Conservation (phyloP, 2,888 invertebrate genomes). For the Xanthostigma xanthostigma region DNA sequence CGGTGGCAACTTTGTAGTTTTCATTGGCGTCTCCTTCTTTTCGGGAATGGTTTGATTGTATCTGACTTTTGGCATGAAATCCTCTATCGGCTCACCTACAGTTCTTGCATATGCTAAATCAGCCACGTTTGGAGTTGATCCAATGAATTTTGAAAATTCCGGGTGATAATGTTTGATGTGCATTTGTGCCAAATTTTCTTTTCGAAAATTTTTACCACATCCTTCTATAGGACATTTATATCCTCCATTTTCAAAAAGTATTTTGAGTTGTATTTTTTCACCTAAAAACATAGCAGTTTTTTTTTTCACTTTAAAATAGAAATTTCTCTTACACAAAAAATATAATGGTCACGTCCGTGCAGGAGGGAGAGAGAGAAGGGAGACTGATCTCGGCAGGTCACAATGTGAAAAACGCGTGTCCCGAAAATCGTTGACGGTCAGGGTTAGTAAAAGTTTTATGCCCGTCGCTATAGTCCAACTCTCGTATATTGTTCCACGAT, state of each 20-base stretch:
- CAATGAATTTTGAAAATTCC: constrained; percentile 58
- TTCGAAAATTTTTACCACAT: constrained; percentile 80
- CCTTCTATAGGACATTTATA: constrained; percentile 63
- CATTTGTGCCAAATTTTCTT: constrained; percentile 80
- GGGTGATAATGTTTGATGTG: constrained; percentile 91
- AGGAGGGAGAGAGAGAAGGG: no score
- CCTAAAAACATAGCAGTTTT: not conserved
- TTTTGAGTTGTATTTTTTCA: constrained; percentile 19
- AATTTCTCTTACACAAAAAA: no score
- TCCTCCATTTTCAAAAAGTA: constrained; percentile 44
- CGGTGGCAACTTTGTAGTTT: not conserved
- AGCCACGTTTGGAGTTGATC: constrained; percentile 70
- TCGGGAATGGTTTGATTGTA: not conserved
- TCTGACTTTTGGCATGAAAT: constrained; percentile 16
- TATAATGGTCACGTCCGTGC: no score
- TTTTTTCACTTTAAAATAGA: no score
- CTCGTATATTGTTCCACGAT: no score
- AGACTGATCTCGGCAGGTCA: no score
- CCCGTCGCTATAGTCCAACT: no score
- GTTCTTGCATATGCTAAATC: constrained; percentile 74
- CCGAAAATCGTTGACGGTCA: no score
- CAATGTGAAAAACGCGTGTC: no score
- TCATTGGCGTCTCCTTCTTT: not conserved
- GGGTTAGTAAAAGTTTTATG: no score
- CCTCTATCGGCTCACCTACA: constrained; percentile 40